These are phyloP conservation scores for Bathybates hornii DNA, from an alignment of 2,113 vertebrate species.

Conservation along the genomic window DNA sequence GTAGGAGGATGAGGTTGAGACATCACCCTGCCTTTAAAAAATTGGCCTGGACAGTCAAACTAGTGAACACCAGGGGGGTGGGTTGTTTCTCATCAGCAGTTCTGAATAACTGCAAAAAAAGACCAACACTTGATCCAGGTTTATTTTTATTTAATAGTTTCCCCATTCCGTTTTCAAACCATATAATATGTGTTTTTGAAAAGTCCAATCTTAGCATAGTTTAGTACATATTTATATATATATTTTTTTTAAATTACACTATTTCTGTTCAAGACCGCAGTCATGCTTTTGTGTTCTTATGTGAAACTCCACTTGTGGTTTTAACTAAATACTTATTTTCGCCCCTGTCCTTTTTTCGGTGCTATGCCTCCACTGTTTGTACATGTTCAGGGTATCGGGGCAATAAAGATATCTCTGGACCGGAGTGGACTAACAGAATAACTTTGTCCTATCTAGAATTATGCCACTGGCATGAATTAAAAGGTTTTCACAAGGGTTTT, in stretches of 20 bases:
- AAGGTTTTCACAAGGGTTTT: neutral
- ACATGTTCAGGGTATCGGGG: neutral
- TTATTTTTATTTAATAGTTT: neutral
- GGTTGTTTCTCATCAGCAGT: slow-evolving; percentile 50
- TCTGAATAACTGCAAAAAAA: slow-evolving; percentile 15
- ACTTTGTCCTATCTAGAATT: neutral
- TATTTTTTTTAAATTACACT: neutral
- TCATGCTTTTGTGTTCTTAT: neutral
- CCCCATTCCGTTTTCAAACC: slow-evolving; percentile 18
- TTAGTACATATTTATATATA: neutral
- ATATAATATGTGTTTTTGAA: slow-evolving; percentile 1
- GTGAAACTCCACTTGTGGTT: neutral
- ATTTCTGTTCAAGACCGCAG: neutral
- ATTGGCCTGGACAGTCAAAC: slow-evolving; percentile 21
- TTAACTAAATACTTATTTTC: neutral
- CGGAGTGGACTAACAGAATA: neutral
- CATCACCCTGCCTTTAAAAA: slow-evolving; percentile 1
- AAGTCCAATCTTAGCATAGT: neutral
- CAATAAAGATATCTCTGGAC: neutral
- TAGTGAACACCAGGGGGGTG: neutral
- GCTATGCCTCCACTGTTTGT: neutral
- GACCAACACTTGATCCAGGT: neutral
- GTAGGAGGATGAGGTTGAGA: slow-evolving; percentile 9
- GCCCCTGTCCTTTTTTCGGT: neutral
- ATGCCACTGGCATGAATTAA: neutral